Evolutionary conservation across 2,888 invertebrate species (phyloP).

Genomic region (Meteorus colon): DNA sequence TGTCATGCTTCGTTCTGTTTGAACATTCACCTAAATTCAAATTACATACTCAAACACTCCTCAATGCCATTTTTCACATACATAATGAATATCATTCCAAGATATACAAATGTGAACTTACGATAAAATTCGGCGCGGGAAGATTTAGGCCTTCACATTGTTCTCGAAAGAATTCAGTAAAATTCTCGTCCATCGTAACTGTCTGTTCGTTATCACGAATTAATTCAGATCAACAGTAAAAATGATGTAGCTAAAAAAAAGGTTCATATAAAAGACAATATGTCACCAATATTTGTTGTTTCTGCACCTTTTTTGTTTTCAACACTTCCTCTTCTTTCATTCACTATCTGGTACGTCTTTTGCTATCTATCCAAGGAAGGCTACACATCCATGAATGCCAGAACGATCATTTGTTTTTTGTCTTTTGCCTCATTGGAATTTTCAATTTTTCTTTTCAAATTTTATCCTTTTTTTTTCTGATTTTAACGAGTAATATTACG

Average conservation of each 20-base stretch:
- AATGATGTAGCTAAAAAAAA: not conserved
- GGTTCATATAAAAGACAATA: not conserved
- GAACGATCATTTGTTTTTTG: constrained; percentile 20
- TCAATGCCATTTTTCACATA: not conserved
- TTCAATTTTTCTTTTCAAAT: not conserved
- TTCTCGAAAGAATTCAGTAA: not conserved
- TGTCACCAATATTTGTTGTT: not conserved
- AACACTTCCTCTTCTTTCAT: not conserved
- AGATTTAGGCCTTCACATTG: not conserved
- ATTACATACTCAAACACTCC: not conserved
- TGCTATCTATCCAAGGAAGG: not conserved
- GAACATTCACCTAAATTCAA: not conserved
- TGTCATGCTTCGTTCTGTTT: not conserved
- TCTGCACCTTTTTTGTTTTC: not conserved
- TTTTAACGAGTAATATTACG: not conserved
- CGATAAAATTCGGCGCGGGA: not conserved
- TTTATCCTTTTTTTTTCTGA: not conserved
- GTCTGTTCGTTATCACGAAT: not conserved
- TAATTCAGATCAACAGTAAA: not conserved
- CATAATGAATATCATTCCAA: not conserved
- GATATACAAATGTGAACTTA: not conserved
- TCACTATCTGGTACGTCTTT: not conserved
- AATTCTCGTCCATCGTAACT: not conserved
- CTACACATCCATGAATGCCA: not conserved
- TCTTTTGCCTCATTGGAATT: not conserved